phyloP scores from a whole-genome alignment of 2,888 invertebrate species.

The Panopea generosa region DNA sequence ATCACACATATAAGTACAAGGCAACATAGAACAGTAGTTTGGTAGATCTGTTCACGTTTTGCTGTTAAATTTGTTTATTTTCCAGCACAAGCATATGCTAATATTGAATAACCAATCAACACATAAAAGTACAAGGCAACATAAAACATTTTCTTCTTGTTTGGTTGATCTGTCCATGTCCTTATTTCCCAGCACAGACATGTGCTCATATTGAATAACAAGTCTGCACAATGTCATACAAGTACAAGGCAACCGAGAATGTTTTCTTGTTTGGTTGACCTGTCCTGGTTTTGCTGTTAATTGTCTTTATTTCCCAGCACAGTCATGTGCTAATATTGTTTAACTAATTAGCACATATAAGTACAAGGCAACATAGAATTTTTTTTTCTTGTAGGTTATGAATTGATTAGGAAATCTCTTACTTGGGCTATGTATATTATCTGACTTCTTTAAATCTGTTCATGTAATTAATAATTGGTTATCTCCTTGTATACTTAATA shows the following conservation, averaged over 20 bases:
- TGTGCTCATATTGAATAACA: conserved; percentile 20
- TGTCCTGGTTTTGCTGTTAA: neutral
- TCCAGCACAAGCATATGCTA: conserved; percentile 34
- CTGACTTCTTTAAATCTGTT: conserved; percentile 10
- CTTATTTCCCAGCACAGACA: conserved; percentile 29
- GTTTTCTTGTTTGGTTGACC: neutral
- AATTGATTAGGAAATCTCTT: too few relatives aligned
- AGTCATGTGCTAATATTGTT: conserved; percentile 33
- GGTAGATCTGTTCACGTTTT: neutral
- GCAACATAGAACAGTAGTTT: conserved; percentile 3
- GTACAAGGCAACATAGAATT: conserved; percentile 28
- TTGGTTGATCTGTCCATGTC: too few relatives aligned
- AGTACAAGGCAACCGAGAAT: conserved; percentile 18
- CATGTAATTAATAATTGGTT: conserved; percentile 36
- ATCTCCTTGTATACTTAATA: neutral
- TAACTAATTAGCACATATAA: conserved; percentile 28
- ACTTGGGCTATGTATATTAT: neutral
- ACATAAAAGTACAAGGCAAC: conserved; percentile 29
- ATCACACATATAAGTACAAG: conserved; percentile 20
- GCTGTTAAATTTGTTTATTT: conserved; percentile 2
- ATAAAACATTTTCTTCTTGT: too few relatives aligned
- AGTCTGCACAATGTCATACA: conserved; percentile 23
- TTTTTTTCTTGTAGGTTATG: too few relatives aligned
- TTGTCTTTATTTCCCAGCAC: conserved; percentile 20
- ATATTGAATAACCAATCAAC: conserved; percentile 30